Evolutionary conservation across 2,888 invertebrate genomes (phyloP).

Genomic region (Tetropium fuscum): DNA sequence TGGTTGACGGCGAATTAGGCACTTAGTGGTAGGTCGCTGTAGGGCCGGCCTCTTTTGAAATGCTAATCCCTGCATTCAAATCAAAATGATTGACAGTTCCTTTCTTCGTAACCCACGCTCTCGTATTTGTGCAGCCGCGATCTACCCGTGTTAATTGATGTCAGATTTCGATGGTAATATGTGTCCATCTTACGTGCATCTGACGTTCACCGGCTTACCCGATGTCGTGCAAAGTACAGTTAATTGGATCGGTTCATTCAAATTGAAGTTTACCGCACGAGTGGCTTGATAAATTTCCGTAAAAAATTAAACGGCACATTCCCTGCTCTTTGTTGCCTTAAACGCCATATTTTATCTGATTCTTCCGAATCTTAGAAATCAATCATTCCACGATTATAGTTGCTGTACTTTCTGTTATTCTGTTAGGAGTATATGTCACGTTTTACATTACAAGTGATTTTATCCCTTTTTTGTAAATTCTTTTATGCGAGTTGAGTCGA

Average conservation of each 20-base stretch:
- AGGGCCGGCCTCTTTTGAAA: conserved; percentile 60
- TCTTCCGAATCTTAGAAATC: conserved; percentile 7
- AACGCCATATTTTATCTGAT: neutral
- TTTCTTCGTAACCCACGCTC: conserved; percentile 50
- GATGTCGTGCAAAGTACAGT: conserved; percentile 16
- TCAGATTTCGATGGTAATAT: conserved; percentile 43
- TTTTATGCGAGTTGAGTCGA: no score
- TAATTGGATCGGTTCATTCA: conserved; percentile 29
- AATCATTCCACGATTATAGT: conserved; percentile 13
- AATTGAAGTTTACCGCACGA: conserved; percentile 26
- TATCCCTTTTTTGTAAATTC: no score
- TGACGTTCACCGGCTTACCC: neutral
- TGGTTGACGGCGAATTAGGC: conserved; percentile 63
- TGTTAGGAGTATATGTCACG: conserved; percentile 13
- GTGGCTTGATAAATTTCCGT: conserved; percentile 15
- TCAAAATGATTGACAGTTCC: conserved; percentile 61
- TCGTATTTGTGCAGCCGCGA: conserved; percentile 53
- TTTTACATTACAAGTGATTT: conserved; percentile 24
- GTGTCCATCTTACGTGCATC: conserved; percentile 12
- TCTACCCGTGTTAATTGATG: conserved; percentile 53
- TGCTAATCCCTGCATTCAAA: conserved; percentile 61
- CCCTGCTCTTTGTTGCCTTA: conserved; percentile 14
- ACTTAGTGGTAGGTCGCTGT: conserved; percentile 61
- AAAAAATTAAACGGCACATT: conserved; percentile 20
- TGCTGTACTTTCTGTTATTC: conserved; percentile 11